Percentiles rank a stretch among this genome's conserved stretches.
phyloP scores from a whole-genome alignment of 2,888 invertebrate species.

The Amphimallon solstitiale region DNA sequence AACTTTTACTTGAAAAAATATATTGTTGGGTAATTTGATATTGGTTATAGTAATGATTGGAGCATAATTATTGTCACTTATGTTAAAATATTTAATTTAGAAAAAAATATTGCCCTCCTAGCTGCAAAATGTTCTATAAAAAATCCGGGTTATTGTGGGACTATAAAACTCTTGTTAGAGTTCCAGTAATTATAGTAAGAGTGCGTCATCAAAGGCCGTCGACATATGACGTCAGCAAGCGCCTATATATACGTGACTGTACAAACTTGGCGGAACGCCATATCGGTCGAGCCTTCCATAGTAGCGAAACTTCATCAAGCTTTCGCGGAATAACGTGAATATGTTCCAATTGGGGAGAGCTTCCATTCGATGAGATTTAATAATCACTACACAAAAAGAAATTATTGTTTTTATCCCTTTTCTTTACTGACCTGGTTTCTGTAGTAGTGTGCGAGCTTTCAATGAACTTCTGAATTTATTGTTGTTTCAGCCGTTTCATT shows the following conservation, averaged over 20 bases:
- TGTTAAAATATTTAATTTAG: too few relatives aligned
- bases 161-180: neutral
- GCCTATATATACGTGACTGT: constrained; percentile 43
- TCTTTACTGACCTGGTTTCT: constrained; percentile 23
- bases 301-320: constrained; percentile 17
- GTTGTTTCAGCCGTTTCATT: constrained; percentile 21
- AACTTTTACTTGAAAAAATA: too few relatives aligned
- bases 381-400: constrained; percentile 22
- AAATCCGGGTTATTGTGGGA: too few relatives aligned
- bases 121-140: too few relatives aligned
- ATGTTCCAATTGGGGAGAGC: constrained; percentile 26
- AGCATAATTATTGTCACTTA: too few relatives aligned
- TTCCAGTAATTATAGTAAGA: constrained; percentile 29
- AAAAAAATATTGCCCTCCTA: too few relatives aligned
- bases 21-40: too few relatives aligned
- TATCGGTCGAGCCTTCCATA: constrained; percentile 34
- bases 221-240: constrained; percentile 44
- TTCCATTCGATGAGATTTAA: constrained; percentile 23
- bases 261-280: constrained; percentile 39
- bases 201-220: constrained; percentile 38
- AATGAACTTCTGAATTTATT: constrained; percentile 7
- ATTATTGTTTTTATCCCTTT: constrained; percentile 25
- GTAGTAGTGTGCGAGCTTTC: neutral
- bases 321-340: constrained; percentile 20
- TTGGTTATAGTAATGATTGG: too few relatives aligned